Conservation (phyloP, 2,888 invertebrate genomes). For the Baronia brevicornis region DNA sequence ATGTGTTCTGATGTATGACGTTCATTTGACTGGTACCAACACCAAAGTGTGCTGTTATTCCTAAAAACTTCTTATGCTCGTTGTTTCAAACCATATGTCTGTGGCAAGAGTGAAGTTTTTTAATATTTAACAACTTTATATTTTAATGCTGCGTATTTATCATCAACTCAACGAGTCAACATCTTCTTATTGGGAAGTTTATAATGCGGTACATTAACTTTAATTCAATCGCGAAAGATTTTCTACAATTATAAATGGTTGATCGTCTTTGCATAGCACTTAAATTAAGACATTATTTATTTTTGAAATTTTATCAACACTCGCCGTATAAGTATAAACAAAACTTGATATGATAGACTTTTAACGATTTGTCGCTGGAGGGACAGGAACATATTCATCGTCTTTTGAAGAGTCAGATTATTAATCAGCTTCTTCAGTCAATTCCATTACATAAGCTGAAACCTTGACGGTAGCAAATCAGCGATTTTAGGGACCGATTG, state of each 20-base stretch:
- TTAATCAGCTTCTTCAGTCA: too few relatives aligned
- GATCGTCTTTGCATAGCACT: slow-evolving; percentile 24
- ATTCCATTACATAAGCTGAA: too few relatives aligned
- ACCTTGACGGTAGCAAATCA: too few relatives aligned
- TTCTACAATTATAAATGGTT: slow-evolving; percentile 21
- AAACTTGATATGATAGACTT: slow-evolving; percentile 1
- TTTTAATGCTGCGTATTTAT: slow-evolving; percentile 24
- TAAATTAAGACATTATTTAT: slow-evolving; percentile 22
- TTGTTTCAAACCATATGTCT: slow-evolving; percentile 28
- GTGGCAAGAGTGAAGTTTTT: slow-evolving; percentile 24
- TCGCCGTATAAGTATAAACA: slow-evolving; percentile 19
- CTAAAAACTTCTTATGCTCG: slow-evolving; percentile 26
- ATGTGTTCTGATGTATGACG: slow-evolving; percentile 34
- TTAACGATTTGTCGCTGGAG: not conserved
- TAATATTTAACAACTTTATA: slow-evolving; percentile 18
- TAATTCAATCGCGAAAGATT: slow-evolving; percentile 19
- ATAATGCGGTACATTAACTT: slow-evolving; percentile 23
- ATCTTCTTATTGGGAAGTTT: slow-evolving; percentile 21
- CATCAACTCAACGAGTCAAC: slow-evolving; percentile 24
- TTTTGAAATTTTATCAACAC: slow-evolving; percentile 20
- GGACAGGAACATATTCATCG: too few relatives aligned
- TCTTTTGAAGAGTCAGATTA: too few relatives aligned
- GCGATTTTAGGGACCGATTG: too few relatives aligned
- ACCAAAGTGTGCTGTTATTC: slow-evolving; percentile 31
- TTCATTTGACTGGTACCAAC: slow-evolving; percentile 29